Evolutionary conservation across 2,888 invertebrate species (phyloP), one percentile per base, ranked within the genome.

Genomic region (Pollenia amentaria): DNA sequence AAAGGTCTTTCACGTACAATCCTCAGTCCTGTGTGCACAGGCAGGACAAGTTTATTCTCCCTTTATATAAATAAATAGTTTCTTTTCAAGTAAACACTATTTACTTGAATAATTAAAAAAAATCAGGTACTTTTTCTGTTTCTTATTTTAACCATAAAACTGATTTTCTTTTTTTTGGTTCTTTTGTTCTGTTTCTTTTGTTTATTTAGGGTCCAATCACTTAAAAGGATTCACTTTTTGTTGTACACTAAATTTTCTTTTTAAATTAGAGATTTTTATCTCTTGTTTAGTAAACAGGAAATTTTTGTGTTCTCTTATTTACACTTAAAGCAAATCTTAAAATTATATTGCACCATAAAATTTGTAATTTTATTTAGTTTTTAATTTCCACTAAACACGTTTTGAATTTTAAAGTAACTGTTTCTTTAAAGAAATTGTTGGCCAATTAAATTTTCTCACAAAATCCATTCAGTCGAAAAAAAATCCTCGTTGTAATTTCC

Each of bases 71-170:
- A 2, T 29, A 29, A 44, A 18, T 42, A 16, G 42, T 18, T 42
- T 88, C 62, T 38, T 69, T 60, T 46, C 2, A 62, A 57, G n/a
- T n/a, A 38, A 44, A 60, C 40, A 40, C 38, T 18, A 29, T 57
- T 51, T 46, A 48, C 53, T 53, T 69, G 55, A 81, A 42, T 48
- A 44, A 14, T 67, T 21, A 14, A 53, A 42, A 46, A 48, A 84
- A 85, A 85, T 88, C 85, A 85, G 88, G 87, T 88, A 87, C 85
- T 84, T 77, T 40, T 69, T 72, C 38, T 14, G 40, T 48, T 65
- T 62, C 6, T 12, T 53, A 44, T 21, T 51, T 73, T 29, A 3
- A 69, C 44, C 29, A 64, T 55, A 62, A 29, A 64, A 75, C 10
- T 12, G 11, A 60, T 75, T 46, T 29, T 60, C 11, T 51, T 75